Evolutionary conservation across 2,797 vertebrate genomes (phyloP).

Genomic region (Ibycter americanus): DNA sequence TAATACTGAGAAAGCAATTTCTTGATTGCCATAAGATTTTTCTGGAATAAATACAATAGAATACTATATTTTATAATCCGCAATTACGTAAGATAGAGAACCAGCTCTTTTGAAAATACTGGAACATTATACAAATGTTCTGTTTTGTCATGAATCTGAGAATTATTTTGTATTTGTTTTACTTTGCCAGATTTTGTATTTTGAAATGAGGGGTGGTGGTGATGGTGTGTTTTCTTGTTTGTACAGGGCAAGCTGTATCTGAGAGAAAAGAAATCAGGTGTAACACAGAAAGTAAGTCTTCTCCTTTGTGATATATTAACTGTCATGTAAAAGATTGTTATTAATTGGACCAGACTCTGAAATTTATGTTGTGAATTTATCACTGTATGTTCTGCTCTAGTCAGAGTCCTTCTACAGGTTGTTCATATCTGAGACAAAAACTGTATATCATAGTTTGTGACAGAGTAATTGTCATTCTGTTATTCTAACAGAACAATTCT

Average conservation of each 20-base stretch:
- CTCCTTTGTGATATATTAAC: background rate
- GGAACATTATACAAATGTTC: background rate
- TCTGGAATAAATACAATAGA: background rate
- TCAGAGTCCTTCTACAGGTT: background rate
- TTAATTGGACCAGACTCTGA: background rate
- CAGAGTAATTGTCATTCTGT: background rate
- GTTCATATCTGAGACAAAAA: background rate
- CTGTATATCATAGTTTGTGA: background rate
- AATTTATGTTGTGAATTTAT: background rate
- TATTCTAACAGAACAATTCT: background rate
- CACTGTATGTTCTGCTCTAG: fast-evolving
- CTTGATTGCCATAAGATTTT: background rate
- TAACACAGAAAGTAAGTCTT: too few species aligned
- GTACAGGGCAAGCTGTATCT: background rate
- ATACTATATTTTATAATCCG: background rate
- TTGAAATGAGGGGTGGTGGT: background rate
- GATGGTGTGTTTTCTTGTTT: background rate
- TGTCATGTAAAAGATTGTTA: background rate
- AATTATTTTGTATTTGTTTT: background rate
- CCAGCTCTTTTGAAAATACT: background rate
- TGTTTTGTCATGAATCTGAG: background rate
- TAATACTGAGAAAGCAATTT: background rate
- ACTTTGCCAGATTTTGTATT: background rate
- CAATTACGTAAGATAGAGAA: background rate
- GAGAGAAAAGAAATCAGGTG: background rate